Conservation (phyloP, 2,888 invertebrate genomes). For the Formica aserva region DNA sequence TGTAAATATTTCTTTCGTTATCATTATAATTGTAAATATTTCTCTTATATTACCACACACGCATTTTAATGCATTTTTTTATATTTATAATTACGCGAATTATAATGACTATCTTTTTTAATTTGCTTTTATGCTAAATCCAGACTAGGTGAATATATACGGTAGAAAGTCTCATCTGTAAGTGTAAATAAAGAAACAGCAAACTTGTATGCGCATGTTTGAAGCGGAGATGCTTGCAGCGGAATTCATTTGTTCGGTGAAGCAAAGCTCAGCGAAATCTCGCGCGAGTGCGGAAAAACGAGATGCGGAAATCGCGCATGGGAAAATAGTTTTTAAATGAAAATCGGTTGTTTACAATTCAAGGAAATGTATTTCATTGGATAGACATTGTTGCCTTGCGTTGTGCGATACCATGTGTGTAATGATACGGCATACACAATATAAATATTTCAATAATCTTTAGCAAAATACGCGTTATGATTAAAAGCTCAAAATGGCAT, state of each 20-base stretch:
- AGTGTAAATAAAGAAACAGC: conserved; percentile 42
- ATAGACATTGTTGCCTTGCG: not conserved
- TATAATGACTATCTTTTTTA: not conserved
- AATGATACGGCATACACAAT: not conserved
- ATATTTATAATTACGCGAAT: not conserved
- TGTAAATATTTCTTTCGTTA: not conserved
- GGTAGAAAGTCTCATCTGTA: conserved; percentile 19
- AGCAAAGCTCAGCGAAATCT: conserved; percentile 43
- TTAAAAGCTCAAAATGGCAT: not conserved
- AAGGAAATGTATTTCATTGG: not conserved
- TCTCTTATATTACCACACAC: too few species aligned
- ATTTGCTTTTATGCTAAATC: not conserved
- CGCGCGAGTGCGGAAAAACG: conserved; percentile 31
- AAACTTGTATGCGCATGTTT: conserved; percentile 32
- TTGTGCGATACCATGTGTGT: not conserved
- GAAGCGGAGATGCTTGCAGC: conserved; percentile 37
- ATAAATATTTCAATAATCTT: conserved; percentile 11
- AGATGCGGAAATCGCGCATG: conserved; percentile 32
- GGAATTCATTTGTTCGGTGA: conserved; percentile 48
- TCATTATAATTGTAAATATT: too few species aligned
- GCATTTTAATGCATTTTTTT: not conserved
- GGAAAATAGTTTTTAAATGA: conserved; percentile 42
- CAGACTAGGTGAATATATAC: not conserved
- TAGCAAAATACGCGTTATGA: not conserved
- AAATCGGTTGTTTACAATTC: conserved; percentile 45